Conservation (phyloP, 2,888 invertebrate genomes). For the Ceratothoa steindachneri region DNA sequence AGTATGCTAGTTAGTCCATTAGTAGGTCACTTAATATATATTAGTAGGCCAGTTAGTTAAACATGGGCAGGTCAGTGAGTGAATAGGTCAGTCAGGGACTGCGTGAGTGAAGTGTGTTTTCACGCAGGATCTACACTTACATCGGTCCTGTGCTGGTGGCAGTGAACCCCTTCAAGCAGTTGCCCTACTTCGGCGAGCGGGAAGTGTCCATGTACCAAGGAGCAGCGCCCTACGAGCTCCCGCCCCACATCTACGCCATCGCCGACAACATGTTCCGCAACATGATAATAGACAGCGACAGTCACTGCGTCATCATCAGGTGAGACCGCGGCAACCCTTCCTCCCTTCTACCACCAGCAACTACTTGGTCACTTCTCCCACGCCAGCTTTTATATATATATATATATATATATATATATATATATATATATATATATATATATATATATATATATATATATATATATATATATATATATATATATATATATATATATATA, state of each 20-base stretch:
- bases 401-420: neutral
- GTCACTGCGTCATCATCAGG: slow-evolving; percentile 69
- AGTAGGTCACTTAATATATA: too few species aligned
- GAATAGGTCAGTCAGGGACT: too few species aligned
- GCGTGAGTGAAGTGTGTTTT: neutral
- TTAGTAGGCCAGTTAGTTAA: too few species aligned
- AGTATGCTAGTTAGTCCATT: too few species aligned
- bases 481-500: slow-evolving; percentile 13
- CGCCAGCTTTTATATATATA: neutral
- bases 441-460: slow-evolving; percentile 6
- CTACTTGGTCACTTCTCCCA: too few species aligned
- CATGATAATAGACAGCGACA: slow-evolving; percentile 66
- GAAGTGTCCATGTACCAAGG: slow-evolving; percentile 62
- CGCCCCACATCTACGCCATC: slow-evolving; percentile 66
- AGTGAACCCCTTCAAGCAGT: slow-evolving; percentile 63
- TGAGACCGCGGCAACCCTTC: too few species aligned
- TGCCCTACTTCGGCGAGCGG: slow-evolving; percentile 63
- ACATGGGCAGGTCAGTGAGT: too few species aligned
- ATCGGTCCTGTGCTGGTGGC: slow-evolving; percentile 64
- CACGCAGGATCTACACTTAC: slow-evolving; percentile 55
- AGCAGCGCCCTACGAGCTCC: slow-evolving; percentile 66
- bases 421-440: neutral
- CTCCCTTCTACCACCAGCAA: too few species aligned
- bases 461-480: slow-evolving; percentile 15
- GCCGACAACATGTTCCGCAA: slow-evolving; percentile 69